Conservation (phyloP, 2,797 vertebrate species). For the Aulostomus chinensis region DNA sequence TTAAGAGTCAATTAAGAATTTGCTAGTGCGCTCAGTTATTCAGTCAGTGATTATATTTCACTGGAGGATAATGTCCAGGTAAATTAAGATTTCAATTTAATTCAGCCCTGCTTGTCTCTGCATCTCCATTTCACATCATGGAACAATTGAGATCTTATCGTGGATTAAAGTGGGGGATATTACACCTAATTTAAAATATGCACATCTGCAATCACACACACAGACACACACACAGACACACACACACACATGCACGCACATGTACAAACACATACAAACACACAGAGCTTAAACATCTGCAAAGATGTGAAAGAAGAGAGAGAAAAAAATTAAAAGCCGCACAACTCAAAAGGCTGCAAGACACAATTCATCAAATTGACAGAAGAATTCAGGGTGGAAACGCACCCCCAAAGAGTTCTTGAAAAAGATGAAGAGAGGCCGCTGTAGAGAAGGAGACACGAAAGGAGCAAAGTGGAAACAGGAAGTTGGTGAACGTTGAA, state of each 20-base stretch:
- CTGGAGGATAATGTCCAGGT: conserved; percentile 78
- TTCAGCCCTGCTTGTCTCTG: conserved; percentile 67
- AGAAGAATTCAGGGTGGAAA: conserved; percentile 57
- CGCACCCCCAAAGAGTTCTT: conserved; percentile 65
- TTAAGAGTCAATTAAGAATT: conserved; percentile 70
- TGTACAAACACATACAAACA: too few species aligned
- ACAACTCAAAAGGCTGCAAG: conserved; percentile 62
- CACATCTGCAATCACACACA: conserved; percentile 64
- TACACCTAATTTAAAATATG: conserved; percentile 78
- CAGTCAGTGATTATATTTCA: conserved; percentile 75
- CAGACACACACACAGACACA: too few species aligned
- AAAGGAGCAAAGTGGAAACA: conserved; percentile 59
- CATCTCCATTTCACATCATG: conserved; percentile 79
- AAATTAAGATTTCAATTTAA: conserved; percentile 81
- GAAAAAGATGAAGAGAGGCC: conserved; percentile 61
- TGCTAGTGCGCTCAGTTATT: conserved; percentile 64
- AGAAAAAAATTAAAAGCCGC: conserved; percentile 61
- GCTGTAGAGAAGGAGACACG: conserved; percentile 42
- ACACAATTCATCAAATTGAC: conserved; percentile 64
- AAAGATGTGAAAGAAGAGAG: conserved; percentile 41
- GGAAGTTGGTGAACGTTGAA: conserved; percentile 67
- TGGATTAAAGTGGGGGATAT: conserved; percentile 79
- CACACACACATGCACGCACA: too few species aligned
- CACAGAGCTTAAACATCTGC: conserved; percentile 54
- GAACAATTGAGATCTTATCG: conserved; percentile 81